phyloP scores from a whole-genome alignment of 2,797 vertebrate species.

The Chelon labrosus region DNA sequence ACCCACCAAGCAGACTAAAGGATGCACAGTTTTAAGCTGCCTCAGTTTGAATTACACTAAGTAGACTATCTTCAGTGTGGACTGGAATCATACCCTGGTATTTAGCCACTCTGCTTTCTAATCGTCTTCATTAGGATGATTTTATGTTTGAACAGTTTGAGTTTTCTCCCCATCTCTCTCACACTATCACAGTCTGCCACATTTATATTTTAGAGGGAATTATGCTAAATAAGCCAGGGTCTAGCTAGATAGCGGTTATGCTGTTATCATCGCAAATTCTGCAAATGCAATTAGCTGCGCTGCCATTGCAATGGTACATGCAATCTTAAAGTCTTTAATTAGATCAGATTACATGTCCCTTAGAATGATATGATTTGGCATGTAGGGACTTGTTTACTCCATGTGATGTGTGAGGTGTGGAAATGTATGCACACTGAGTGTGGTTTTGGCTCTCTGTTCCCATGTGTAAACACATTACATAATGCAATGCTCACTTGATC shows the following conservation, averaged over 20 bases:
- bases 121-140: slow-evolving; percentile 41
- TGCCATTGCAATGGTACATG: slow-evolving; percentile 46
- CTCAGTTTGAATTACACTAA: slow-evolving; percentile 19
- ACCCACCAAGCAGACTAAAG: slow-evolving; percentile 10
- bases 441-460: slow-evolving; percentile 10
- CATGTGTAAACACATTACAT: slow-evolving; percentile 47
- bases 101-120: slow-evolving; percentile 31
- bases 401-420: slow-evolving; percentile 48
- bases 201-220: slow-evolving; percentile 27
- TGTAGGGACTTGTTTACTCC: slow-evolving; percentile 49
- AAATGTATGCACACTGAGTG: slow-evolving; percentile 19
- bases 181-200: slow-evolving; percentile 28
- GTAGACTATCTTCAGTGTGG: background rate
- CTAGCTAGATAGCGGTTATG: slow-evolving; percentile 23
- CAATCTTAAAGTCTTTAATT: slow-evolving; percentile 63
- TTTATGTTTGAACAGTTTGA: slow-evolving; percentile 30
- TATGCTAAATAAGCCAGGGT: slow-evolving; percentile 20
- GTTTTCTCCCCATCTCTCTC: slow-evolving; percentile 1
- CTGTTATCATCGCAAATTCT: slow-evolving; percentile 32
- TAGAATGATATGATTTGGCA: slow-evolving; percentile 57
- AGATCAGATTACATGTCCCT: slow-evolving; percentile 57
- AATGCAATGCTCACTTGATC: slow-evolving; percentile 29
- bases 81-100: slow-evolving; percentile 11
- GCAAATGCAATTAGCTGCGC: slow-evolving; percentile 47
- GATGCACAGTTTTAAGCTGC: slow-evolving; percentile 3